These are phyloP conservation scores for Gryllus bimaculatus DNA, from an alignment of 1,140 invertebrate genomes.

Conservation along the genomic window DNA sequence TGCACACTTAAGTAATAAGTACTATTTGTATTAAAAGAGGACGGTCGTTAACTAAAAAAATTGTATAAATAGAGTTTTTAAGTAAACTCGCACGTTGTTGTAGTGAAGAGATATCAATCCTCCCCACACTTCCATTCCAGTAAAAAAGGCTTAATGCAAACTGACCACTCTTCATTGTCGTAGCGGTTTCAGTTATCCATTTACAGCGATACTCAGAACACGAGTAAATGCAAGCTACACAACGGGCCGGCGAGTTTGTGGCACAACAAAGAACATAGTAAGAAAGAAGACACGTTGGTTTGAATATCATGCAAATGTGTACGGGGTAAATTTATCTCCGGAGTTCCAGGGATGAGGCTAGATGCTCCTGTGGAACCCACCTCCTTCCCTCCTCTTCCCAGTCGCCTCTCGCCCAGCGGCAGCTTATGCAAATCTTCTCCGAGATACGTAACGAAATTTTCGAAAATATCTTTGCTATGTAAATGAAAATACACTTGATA, in stretches of 20 bases:
- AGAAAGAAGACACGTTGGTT: not conserved
- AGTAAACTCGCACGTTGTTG: no score
- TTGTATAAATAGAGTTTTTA: no score
- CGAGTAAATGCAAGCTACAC: no score
- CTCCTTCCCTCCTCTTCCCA: not conserved
- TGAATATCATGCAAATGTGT: not conserved
- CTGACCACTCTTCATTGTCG: no score
- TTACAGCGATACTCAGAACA: no score
- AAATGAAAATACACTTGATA: not conserved
- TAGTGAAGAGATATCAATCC: no score
- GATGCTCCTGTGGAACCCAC: not conserved
- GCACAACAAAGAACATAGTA: not conserved
- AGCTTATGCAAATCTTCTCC: not conserved
- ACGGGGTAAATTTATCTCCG: not conserved
- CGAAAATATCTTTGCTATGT: conserved; percentile 2
- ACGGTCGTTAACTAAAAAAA: no score
- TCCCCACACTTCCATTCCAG: no score
- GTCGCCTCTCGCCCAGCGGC: not conserved
- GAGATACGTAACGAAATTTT: not conserved
- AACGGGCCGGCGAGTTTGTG: not conserved
- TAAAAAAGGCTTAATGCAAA: no score
- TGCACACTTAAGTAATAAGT: no score
- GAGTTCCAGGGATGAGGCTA: not conserved
- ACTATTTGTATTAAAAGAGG: no score
- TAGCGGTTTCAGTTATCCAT: no score